These are phyloP conservation scores for Chaetorhynchus papuensis DNA, from an alignment of 2,113 vertebrate genomes.

Conservation along the genomic window DNA sequence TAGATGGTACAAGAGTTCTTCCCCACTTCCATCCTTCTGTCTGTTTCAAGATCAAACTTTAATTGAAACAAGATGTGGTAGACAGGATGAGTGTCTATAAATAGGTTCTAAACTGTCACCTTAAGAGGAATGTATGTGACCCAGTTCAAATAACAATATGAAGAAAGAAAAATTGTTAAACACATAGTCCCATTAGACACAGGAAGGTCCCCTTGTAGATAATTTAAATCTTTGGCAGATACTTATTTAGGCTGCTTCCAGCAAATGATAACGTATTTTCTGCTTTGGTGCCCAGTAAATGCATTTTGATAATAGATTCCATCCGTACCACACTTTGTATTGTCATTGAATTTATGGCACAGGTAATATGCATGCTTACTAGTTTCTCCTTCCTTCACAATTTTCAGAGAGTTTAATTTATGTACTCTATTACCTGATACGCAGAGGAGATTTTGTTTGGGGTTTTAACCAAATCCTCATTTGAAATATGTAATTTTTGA, in stretches of 20 bases:
- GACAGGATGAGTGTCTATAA: not conserved
- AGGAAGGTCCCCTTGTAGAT: not conserved
- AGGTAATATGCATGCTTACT: not conserved
- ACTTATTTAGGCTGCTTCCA: not conserved
- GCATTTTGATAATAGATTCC: not conserved
- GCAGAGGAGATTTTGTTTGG: not conserved
- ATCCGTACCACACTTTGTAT: not conserved
- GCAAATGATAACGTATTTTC: constrained; percentile 3
- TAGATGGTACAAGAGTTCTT: not conserved
- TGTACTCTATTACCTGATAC: not conserved
- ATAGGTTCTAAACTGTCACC: constrained; percentile 6
- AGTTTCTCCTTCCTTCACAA: not conserved
- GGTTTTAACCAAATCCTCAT: not conserved
- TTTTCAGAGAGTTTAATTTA: not conserved
- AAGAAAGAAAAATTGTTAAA: not conserved
- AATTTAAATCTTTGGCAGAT: not conserved
- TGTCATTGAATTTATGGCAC: not conserved
- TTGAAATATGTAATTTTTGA: not conserved
- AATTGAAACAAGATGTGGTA: constrained; percentile 2
- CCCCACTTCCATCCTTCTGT: not conserved
- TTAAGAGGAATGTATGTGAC: not conserved
- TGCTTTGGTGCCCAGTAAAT: constrained; percentile 16
- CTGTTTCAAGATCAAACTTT: constrained; percentile 37
- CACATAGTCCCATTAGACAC: not conserved
- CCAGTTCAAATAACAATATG: not conserved